A percentile compares a stretch with the other conserved stretches of the same genome.
These are phyloP conservation scores for Protophormia terraenovae DNA, from an alignment of 2,888 invertebrate species.

Conservation along the genomic window DNA sequence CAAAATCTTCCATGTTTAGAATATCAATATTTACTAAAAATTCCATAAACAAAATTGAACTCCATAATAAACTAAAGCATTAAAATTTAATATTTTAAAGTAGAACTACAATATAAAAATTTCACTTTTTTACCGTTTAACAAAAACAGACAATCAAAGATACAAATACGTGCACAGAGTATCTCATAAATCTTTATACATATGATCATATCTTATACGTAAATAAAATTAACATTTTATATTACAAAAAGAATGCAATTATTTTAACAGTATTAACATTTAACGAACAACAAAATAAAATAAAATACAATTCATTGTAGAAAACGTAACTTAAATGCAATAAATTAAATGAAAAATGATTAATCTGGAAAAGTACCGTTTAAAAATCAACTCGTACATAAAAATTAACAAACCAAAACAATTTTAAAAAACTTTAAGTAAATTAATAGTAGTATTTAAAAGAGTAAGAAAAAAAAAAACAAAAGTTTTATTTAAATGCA, in stretches of 20 bases:
- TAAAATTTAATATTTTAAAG: not conserved
- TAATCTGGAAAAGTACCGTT: slow-evolving; percentile 17
- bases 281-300: not conserved
- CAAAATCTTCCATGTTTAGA: not conserved
- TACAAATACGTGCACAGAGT: not conserved
- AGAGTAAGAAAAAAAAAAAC: not conserved
- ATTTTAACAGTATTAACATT: not conserved
- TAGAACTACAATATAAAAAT: not conserved
- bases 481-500: not conserved
- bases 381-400: not conserved
- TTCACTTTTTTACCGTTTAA: not conserved
- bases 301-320: not conserved
- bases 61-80: not conserved
- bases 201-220: not conserved
- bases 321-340: not conserved
- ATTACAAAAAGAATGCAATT: not conserved
- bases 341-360: not conserved
- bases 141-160: not conserved
- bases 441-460: not conserved
- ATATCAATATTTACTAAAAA: not conserved
- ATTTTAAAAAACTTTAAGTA: not conserved
- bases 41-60: not conserved
- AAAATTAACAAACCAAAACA: slow-evolving; percentile 22
- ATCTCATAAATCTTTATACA: not conserved
- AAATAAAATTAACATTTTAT: not conserved